Conservation (phyloP, 2,888 invertebrate genomes). For the Spialia ferax region DNA sequence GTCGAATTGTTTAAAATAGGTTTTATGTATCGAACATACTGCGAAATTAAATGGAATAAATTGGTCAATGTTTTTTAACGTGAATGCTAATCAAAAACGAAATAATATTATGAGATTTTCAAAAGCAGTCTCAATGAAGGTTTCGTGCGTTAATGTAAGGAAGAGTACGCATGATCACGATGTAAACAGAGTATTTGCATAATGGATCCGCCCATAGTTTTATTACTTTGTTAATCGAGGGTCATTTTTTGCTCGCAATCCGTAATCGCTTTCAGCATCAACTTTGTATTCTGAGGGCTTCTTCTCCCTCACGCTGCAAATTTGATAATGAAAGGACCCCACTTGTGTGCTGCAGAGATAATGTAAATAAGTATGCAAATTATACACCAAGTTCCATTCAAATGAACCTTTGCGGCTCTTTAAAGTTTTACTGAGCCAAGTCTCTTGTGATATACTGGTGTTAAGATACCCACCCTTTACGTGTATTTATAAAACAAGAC, state of each 20-base stretch:
- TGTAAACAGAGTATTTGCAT: conserved; percentile 40
- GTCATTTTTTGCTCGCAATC: conserved; percentile 69
- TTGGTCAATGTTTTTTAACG: no score
- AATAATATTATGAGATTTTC: not conserved
- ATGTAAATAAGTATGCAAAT: conserved; percentile 87
- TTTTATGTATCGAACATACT: no score
- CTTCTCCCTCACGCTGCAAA: conserved; percentile 75
- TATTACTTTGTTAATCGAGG: conserved; percentile 70
- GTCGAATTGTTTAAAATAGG: no score
- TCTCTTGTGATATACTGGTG: conserved; percentile 61
- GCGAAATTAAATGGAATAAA: no score
- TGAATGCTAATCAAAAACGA: not conserved
- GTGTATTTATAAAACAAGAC: conserved; percentile 38
- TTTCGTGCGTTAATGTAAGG: conserved; percentile 15
- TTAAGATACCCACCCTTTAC: conserved; percentile 54
- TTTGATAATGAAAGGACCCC: conserved; percentile 85
- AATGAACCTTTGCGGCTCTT: conserved; percentile 82
- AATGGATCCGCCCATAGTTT: conserved; percentile 54
- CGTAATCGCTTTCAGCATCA: conserved; percentile 73
- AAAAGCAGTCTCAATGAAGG: conserved; percentile 1
- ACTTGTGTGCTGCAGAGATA: conserved; percentile 85
- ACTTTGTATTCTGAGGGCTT: conserved; percentile 78
- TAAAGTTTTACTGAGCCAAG: conserved; percentile 77
- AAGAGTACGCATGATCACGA: conserved; percentile 26
- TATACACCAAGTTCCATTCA: conserved; percentile 81